Evolutionary conservation across 30 jellyfish, hydroid and myxozoan species (phyloP).

Genomic region (Pseudorhiza aurosa): DNA sequence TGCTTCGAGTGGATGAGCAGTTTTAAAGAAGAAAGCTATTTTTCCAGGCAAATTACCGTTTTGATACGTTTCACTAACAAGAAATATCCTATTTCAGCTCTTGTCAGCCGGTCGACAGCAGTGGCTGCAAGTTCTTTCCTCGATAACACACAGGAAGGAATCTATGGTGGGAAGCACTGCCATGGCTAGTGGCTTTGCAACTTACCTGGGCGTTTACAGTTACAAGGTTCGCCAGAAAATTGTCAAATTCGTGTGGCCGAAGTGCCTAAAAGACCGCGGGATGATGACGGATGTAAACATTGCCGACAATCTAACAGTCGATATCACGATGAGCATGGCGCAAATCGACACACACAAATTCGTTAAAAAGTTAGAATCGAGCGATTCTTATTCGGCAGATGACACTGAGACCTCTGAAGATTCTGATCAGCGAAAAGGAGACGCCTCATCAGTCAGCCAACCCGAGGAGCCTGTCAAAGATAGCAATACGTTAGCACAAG

Average conservation of each 20-base stretch:
- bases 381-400: background rate
- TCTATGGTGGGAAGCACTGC: constrained; percentile 66
- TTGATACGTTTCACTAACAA: too few species aligned
- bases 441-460: too few species aligned
- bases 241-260: constrained; percentile 46
- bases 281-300: constrained; percentile 29
- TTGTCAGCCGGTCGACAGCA: constrained; percentile 50
- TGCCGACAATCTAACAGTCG: constrained; percentile 46
- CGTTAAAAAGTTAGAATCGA: constrained; percentile 7
- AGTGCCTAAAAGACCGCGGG: constrained; percentile 77
- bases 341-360: constrained; percentile 4
- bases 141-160: constrained; percentile 37
- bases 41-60: too few species aligned
- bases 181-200: constrained; percentile 64
- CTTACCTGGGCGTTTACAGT: constrained; percentile 59
- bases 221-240: constrained; percentile 48
- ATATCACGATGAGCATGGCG: constrained; percentile 34
- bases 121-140: constrained; percentile 56
- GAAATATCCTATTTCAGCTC: too few species aligned
- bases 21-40: too few species aligned
- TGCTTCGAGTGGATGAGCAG: too few species aligned
- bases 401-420: too few species aligned
- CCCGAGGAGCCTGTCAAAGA: too few species aligned
- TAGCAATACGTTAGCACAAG: background rate
- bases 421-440: too few species aligned